Evolutionary conservation across 1,140 invertebrate genomes (phyloP).

Genomic region (Eurosta solidaginis): DNA sequence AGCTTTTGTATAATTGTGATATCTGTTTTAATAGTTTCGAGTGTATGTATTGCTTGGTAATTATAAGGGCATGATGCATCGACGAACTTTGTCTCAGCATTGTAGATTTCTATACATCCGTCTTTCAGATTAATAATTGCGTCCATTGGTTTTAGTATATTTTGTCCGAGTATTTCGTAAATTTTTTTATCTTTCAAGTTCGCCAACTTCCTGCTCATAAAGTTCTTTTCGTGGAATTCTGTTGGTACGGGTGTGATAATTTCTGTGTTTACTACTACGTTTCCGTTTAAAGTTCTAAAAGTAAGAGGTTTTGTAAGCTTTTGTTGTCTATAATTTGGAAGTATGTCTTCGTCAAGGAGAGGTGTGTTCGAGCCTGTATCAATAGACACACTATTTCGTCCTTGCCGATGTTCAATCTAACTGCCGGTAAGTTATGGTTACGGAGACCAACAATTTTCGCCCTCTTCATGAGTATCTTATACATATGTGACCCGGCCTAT

Average conservation of each 20-base stretch:
- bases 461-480: neutral
- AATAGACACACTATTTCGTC: neutral
- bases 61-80: slow-evolving; percentile 2
- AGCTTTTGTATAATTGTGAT: neutral
- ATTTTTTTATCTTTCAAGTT: neutral
- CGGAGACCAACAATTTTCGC: neutral
- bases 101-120: neutral
- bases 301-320: neutral
- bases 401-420: neutral
- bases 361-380: slow-evolving; percentile 1
- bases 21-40: neutral
- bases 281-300: slow-evolving; percentile 1
- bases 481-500: no score
- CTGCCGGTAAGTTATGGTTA: neutral
- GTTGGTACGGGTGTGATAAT: neutral
- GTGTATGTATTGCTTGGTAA: neutral
- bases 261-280: neutral
- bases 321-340: neutral
- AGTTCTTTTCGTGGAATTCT: slow-evolving; percentile 8
- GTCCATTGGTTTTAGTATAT: slow-evolving; percentile 11
- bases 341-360: neutral
- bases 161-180: slow-evolving; percentile 9
- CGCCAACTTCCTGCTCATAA: slow-evolving; percentile 8
- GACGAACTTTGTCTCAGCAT: neutral
- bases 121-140: slow-evolving; percentile 11